Conservation (phyloP, 2,113 vertebrate genomes). For the Girardinichthys multiradiatus region DNA sequence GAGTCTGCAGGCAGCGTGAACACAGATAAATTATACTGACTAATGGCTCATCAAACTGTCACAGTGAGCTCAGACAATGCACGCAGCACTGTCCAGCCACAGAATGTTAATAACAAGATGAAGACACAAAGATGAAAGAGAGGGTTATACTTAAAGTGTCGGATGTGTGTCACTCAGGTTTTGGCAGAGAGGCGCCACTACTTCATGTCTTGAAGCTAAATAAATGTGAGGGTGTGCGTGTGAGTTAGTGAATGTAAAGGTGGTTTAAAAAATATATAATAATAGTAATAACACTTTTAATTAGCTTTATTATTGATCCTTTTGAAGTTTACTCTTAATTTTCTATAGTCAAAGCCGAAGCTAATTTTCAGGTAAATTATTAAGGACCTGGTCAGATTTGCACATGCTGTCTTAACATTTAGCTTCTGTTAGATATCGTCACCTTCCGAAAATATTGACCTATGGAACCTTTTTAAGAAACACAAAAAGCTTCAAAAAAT, state of each 20-base stretch:
- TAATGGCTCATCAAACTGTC: conserved; percentile 76
- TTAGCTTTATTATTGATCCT: too few relatives aligned
- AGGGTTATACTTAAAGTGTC: conserved; percentile 51
- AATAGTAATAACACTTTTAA: not conserved
- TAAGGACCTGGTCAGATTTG: too few relatives aligned
- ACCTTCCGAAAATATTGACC: too few relatives aligned
- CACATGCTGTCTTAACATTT: too few relatives aligned
- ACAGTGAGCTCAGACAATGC: conserved; percentile 48
- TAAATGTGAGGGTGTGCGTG: not conserved
- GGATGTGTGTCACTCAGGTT: conserved; percentile 53
- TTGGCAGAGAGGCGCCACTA: conserved; percentile 44
- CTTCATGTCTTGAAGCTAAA: not conserved
- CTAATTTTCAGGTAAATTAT: too few relatives aligned
- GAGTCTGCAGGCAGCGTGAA: conserved; percentile 58
- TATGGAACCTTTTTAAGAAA: too few relatives aligned
- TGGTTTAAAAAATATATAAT: not conserved
- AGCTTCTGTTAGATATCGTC: too few relatives aligned
- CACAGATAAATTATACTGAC: conserved; percentile 63
- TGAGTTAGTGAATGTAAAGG: too few relatives aligned
- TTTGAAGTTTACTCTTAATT: too few relatives aligned
- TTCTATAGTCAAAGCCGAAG: too few relatives aligned
- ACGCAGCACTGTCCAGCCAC: conserved; percentile 33
- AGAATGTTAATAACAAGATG: conserved; percentile 35
- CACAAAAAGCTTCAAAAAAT: too few relatives aligned
- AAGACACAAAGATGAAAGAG: conserved; percentile 17